Percentiles rank a stretch among this genome's conserved stretches.
These are phyloP conservation scores for Agapostemon virescens DNA, from an alignment of 2,888 invertebrate species.

Conservation along the genomic window DNA sequence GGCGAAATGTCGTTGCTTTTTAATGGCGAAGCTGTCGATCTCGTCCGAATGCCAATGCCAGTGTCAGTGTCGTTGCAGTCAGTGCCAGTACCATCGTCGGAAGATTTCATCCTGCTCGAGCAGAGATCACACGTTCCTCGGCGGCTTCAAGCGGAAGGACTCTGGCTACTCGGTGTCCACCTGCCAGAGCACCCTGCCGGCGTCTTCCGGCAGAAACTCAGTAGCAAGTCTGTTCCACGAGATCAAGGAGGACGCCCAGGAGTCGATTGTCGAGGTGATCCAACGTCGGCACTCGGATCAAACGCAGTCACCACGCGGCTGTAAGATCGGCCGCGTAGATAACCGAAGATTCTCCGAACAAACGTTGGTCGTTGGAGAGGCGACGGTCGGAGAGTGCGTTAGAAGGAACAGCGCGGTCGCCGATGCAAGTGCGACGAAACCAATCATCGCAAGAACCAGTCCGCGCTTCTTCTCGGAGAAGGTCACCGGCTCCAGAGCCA, in stretches of 20 bases:
- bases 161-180: slow-evolving; percentile 73
- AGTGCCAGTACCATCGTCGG: slow-evolving; percentile 61
- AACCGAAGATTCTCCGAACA: slow-evolving; percentile 67
- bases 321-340: slow-evolving; percentile 59
- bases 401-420: slow-evolving; percentile 27
- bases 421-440: slow-evolving; percentile 37
- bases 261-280: slow-evolving; percentile 42
- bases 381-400: slow-evolving; percentile 37
- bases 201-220: slow-evolving; percentile 70
- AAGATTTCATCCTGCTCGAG: slow-evolving; percentile 59
- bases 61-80: slow-evolving; percentile 60
- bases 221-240: slow-evolving; percentile 58
- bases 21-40: slow-evolving; percentile 45
- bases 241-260: slow-evolving; percentile 41
- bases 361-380: slow-evolving; percentile 37
- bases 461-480: slow-evolving; percentile 39
- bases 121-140: slow-evolving; percentile 44
- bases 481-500: not conserved
- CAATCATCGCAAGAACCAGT: slow-evolving; percentile 48
- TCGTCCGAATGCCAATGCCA: slow-evolving; percentile 53
- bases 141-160: slow-evolving; percentile 64
- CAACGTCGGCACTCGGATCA: slow-evolving; percentile 71
- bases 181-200: slow-evolving; percentile 72
- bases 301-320: slow-evolving; percentile 52
- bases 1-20: slow-evolving; percentile 57